Evolutionary conservation across 2,113 vertebrate species (phyloP).

Genomic region (Rutilus rutilus): DNA sequence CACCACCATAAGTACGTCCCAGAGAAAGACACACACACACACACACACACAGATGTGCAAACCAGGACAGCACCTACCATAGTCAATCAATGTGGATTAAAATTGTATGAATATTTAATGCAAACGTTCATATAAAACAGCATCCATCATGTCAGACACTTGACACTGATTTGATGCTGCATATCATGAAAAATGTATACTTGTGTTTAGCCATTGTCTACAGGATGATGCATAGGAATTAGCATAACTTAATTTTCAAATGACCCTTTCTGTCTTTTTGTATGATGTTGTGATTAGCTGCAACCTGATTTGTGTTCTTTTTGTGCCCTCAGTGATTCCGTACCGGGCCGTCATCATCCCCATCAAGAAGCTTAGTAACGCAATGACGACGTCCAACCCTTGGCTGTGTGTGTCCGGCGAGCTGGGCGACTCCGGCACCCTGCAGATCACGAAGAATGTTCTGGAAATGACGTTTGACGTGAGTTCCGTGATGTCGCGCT

Average conservation of each 20-base stretch:
- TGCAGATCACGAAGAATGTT: conserved; percentile 93
- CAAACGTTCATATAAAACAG: background rate
- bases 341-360: conserved; percentile 94
- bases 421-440: conserved; percentile 91
- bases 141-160: background rate
- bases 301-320: background rate
- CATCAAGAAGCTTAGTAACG: conserved; percentile 96
- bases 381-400: conserved; percentile 92
- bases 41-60: background rate
- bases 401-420: conserved; percentile 97
- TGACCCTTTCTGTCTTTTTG: background rate
- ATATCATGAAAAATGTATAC: background rate
- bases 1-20: conserved; percentile 87
- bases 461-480: conserved; percentile 98
- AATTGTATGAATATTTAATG: background rate
- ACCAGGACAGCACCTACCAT: background rate
- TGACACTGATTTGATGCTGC: background rate
- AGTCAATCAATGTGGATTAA: background rate
- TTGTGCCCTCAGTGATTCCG: conserved; percentile 83
- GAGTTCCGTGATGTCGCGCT: conserved; percentile 56
- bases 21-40: background rate
- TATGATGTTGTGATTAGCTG: background rate
- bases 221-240: background rate
- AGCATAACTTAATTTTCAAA: background rate
- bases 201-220: background rate